A percentile compares a stretch with the other conserved stretches of the same genome.
Conservation (phyloP, 2,888 invertebrate genomes). For the Nyleta sp. region DNA sequence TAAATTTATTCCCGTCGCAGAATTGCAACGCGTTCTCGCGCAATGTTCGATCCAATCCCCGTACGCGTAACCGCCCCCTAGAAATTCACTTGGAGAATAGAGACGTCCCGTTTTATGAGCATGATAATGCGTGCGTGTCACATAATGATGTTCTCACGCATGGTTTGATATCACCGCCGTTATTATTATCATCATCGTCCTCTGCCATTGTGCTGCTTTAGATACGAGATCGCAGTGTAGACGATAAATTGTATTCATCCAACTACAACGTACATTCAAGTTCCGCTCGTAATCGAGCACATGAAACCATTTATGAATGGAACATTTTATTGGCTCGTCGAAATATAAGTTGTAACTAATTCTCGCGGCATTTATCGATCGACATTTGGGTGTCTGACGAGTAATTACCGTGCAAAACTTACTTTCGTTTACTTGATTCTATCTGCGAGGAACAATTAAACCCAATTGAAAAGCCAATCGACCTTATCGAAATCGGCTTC, state of each 20-base stretch:
- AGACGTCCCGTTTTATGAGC: conserved; percentile 57
- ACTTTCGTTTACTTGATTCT: too few relatives aligned
- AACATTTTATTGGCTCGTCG: conserved; percentile 27
- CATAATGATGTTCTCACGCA: conserved; percentile 70
- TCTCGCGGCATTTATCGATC: neutral
- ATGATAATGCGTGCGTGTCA: conserved; percentile 63
- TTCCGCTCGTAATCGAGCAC: conserved; percentile 49
- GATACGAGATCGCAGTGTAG: conserved; percentile 48
- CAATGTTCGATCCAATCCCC: conserved; percentile 7
- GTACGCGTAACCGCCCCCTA: conserved; percentile 23
- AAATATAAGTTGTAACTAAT: conserved; percentile 33
- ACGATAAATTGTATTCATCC: conserved; percentile 63
- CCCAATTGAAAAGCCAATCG: too few relatives aligned
- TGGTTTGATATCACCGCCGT: conserved; percentile 72
- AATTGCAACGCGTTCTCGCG: conserved; percentile 9
- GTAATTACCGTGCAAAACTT: neutral
- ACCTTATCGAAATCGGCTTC: too few relatives aligned
- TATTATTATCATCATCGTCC: conserved; percentile 68
- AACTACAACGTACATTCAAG: conserved; percentile 38
- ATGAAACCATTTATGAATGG: conserved; percentile 45
- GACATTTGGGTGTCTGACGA: conserved; percentile 11
- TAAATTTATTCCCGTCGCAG: too few relatives aligned
- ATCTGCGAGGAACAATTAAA: too few relatives aligned
- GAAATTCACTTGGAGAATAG: conserved; percentile 52
- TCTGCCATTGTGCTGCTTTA: conserved; percentile 50